Base-by-base conservation (phyloP, 2,797 vertebrate species). In the Cercopithecus diana region DNA sequence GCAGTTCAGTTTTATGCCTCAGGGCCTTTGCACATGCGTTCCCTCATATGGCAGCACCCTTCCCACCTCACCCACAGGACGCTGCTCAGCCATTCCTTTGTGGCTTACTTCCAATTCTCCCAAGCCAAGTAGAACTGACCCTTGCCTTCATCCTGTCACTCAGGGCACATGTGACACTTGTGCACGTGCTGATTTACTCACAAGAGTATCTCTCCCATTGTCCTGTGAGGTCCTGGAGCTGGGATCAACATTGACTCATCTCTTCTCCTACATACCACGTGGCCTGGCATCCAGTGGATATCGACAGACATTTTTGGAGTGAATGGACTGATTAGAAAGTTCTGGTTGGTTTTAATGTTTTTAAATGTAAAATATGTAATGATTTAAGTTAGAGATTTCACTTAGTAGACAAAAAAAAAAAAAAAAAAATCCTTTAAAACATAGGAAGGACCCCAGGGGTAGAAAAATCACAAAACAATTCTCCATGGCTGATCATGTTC, bases 101-200 rank as follows among this genome's bases (percentile, higher is more conserved):
- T n/a, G 9, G 24, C 45, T 15, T 45, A 19, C 19, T 41, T 64
- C 24, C n/a, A 41, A 19, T 11, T 33, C 7, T 61, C 43, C 4
- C 1, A 8, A 26, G 19, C 61, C 81, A 5, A 4, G 15, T 1
- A 50, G 81, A 30, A 8, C 28, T 0, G 19, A 28, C 48, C 41
- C 28, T 22, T 14, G n/a, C 45, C 43, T 19, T 15, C 0, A 0
- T 8, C 36, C 33, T 2, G 0, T 2, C 1, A 0, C 28, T 24
- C 55, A 1, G 0, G 3, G 24, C 11, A 11, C 55, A 3, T 0
- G 5, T 30, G 26, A 11, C 26, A 10, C 3, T 1, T 2, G 39
- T 17, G 20, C 2, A 12, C 43, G 4, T 0, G 2, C 2, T 2
- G 30, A n/a, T 2, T 2, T 30, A 4, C 64, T 20, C n/a, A 3